Evolutionary conservation across 2,888 invertebrate genomes (phyloP).

Genomic region (Himalopsyche anomala): DNA sequence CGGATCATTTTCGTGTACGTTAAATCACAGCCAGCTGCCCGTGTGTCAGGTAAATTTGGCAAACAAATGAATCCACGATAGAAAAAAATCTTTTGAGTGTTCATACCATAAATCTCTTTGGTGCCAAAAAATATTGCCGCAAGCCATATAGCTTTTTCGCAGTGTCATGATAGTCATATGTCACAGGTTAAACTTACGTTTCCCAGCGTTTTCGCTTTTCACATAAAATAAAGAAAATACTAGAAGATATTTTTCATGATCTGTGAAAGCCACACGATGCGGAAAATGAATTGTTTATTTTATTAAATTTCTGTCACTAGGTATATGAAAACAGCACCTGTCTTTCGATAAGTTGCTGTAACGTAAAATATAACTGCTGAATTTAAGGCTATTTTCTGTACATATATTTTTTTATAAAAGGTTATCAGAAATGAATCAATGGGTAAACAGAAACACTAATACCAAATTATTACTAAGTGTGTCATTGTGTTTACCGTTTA

Average conservation of each 20-base stretch:
- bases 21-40: neutral
- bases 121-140: neutral
- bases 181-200: neutral
- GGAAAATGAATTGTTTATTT: neutral
- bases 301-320: too few relatives aligned
- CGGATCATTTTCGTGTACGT: neutral
- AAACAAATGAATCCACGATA: conserved; percentile 1
- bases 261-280: neutral
- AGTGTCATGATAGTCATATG: neutral
- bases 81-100: neutral
- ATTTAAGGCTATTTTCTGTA: too few relatives aligned
- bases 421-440: too few relatives aligned
- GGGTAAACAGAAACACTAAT: too few relatives aligned
- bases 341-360: too few relatives aligned
- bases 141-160: neutral
- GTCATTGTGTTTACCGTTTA: too few relatives aligned
- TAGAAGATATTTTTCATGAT: neutral
- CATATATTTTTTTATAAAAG: too few relatives aligned
- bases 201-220: neutral
- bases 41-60: neutral
- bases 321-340: too few relatives aligned
- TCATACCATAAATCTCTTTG: neutral
- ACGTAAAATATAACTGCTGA: too few relatives aligned
- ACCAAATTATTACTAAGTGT: too few relatives aligned
- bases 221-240: neutral